Evolutionary conservation across 2,113 vertebrate genomes (phyloP), one percentile per base, ranked within the genome.

Genomic region (Cynopterus brachyotis): DNA sequence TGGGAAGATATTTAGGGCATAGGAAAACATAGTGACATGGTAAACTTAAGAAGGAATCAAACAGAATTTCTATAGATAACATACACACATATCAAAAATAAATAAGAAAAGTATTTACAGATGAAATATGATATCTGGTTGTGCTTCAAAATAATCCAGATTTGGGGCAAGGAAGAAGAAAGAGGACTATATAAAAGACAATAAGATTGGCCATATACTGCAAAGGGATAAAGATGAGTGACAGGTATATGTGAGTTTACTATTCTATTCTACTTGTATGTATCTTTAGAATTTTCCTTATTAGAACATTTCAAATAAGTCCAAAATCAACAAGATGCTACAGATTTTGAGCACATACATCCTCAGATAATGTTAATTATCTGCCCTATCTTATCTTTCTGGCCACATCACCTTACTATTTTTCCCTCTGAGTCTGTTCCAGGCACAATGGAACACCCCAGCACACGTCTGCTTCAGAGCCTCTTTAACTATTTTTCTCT

Each of bases 81-180:
- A 80, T 2, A 80, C 12, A 76, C 9, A 89, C 28, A 64, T 37
- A n/a, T 28, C n/a, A 84, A 81, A 66, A 69, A 67, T 73, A 91
- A 30, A 88, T 47, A 66, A 73, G 50, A 80, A 80, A 70, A 72
- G 17, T 62, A 72, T 73, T 95, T 93, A 73, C 9, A 93, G 57
- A 57, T 82, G 11, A 95, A 88, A 89, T 72, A 66, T 19, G n/a
- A 32, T 50, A 30, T 64, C 76, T 87, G 57, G 28, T 73, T 79
- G 73, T 69, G 32, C 89, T 87, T 96, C 47, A 87, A 60, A 97
- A 96, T 80, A 72, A 89, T 76, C 40, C 40, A 66, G 6, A 40
- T 72, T 81, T 64, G 59, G 66, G 12, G 12, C 32, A 20, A 35
- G 24, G 32, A 19, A 55, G 53, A 81, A 28, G 22, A 59, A n/a